phyloP scores from a whole-genome alignment of 2,888 invertebrate species.

The Agrenia bidenticulata region DNA sequence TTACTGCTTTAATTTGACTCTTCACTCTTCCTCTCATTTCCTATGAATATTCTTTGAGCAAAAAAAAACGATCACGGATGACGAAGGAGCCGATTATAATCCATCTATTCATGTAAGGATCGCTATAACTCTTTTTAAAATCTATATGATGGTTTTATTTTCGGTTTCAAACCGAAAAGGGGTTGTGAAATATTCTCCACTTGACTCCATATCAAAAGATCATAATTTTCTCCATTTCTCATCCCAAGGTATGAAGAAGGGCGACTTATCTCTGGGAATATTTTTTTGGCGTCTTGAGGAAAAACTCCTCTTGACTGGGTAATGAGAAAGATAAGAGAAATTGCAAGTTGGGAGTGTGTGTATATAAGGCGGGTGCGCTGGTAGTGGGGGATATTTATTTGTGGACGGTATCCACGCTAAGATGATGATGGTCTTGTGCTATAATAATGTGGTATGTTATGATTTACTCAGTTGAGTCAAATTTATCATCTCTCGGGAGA shows the following conservation, averaged over 20 bases:
- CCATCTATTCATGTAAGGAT: no score
- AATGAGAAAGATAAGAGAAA: constrained; percentile 15
- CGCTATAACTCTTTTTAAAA: no score
- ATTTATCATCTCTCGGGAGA: constrained; percentile 10
- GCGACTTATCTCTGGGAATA: no score
- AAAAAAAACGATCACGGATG: no score
- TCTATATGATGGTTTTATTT: no score
- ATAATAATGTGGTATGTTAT: no score
- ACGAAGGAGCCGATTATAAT: no score
- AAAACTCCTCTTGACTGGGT: not conserved
- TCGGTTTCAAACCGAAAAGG: not conserved
- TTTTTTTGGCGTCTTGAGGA: constrained; percentile 9
- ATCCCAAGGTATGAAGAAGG: constrained; percentile 3
- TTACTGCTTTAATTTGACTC: no score
- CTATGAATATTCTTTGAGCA: no score
- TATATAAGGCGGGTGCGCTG: not conserved
- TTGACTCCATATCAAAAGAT: constrained; percentile 16
- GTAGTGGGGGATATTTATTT: not conserved
- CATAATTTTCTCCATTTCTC: constrained; percentile 15
- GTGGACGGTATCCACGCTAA: no score
- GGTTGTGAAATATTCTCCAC: constrained; percentile 3
- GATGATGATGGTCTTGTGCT: no score
- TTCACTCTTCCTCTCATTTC: no score
- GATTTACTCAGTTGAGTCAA: constrained; percentile 20
- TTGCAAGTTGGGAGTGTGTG: not conserved